These are phyloP conservation scores for Perodicticus potto DNA, from an alignment of 2,797 vertebrate species.

Conservation along the genomic window DNA sequence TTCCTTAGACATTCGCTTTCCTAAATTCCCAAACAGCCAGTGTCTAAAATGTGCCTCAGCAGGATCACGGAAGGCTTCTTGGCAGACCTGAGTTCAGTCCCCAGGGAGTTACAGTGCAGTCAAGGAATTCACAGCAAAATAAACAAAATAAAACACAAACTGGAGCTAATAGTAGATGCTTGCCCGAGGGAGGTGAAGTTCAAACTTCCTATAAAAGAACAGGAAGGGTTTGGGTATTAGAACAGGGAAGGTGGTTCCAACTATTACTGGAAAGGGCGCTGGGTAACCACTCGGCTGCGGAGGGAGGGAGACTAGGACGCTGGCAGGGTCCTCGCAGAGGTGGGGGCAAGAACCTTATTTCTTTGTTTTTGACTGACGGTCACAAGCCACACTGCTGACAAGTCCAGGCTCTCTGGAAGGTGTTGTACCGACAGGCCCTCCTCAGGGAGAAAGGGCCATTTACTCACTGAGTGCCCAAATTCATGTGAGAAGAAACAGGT, in stretches of 20 bases:
- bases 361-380: background rate
- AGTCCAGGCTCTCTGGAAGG: constrained; percentile 28
- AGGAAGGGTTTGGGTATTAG: background rate
- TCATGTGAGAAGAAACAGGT: background rate
- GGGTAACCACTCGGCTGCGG: background rate
- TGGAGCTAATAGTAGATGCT: background rate
- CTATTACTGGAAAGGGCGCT: background rate
- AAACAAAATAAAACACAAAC: background rate
- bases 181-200: background rate
- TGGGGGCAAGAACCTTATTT: background rate
- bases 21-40: constrained; percentile 46
- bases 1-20: constrained; percentile 37
- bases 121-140: constrained; percentile 14
- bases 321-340: background rate
- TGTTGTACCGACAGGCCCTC: background rate
- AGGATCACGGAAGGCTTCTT: background rate
- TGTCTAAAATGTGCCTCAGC: background rate
- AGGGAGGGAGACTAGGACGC: background rate
- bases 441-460: background rate
- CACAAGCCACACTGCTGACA: background rate
- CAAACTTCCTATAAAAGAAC: background rate
- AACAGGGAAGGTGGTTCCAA: background rate
- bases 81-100: background rate
- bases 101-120: background rate
- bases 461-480: background rate